Percentiles rank a stretch among this genome's conserved stretches.
These are phyloP conservation scores for Trachelus stipa DNA, from an alignment of 2,888 invertebrate genomes.

Conservation along the genomic window DNA sequence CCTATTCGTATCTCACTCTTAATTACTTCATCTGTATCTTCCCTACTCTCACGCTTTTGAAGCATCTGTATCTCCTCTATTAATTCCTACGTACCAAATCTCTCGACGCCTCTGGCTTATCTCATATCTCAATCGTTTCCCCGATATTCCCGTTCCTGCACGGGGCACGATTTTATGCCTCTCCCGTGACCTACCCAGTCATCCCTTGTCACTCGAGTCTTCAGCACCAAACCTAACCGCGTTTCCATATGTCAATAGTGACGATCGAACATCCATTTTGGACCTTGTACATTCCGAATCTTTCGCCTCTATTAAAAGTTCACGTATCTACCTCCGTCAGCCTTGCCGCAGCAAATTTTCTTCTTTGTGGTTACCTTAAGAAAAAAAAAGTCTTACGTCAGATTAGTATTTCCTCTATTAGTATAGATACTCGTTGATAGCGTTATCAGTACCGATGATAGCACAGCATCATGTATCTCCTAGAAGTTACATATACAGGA, in stretches of 20 bases:
- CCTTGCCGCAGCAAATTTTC: background rate
- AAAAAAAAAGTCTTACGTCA: background rate
- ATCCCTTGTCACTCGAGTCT: background rate
- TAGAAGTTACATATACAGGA: background rate
- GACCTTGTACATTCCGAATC: background rate
- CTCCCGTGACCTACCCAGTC: background rate
- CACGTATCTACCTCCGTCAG: background rate
- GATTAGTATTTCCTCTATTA: background rate
- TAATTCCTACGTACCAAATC: background rate
- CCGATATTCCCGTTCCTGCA: constrained; percentile 24
- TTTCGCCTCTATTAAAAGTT: background rate
- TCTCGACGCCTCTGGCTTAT: constrained; percentile 16
- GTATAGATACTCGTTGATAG: background rate
- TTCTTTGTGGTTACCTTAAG: background rate
- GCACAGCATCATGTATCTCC: background rate
- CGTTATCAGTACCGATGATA: background rate
- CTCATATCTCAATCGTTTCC: constrained; percentile 31
- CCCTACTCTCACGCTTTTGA: background rate
- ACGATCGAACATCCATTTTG: background rate
- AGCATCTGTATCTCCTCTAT: background rate
- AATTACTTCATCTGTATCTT: background rate
- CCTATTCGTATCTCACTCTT: background rate
- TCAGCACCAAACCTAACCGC: background rate
- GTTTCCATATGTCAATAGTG: background rate
- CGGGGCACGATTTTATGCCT: background rate